A percentile compares a stretch with the other conserved stretches of the same genome.
Evolutionary conservation across 1,140 invertebrate genomes (phyloP).

Genomic region (Ganaspis sp.): DNA sequence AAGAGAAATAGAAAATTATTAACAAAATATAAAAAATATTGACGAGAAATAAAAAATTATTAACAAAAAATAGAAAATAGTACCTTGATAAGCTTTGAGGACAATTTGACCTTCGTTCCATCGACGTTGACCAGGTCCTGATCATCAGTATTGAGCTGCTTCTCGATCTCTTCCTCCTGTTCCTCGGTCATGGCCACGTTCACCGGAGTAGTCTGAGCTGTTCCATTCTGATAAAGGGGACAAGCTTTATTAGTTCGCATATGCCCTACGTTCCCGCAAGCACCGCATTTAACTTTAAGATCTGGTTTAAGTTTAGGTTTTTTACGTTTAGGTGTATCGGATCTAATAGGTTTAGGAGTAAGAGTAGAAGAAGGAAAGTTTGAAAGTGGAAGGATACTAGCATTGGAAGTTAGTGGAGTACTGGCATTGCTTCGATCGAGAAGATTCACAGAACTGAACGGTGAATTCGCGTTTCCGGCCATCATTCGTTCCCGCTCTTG

Average conservation of each 20-base stretch:
- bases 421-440: conserved; percentile 66
- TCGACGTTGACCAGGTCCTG: conserved; percentile 94
- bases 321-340: conserved; percentile 81
- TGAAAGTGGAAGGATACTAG: conserved; percentile 62
- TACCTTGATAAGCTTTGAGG: conserved; percentile 88
- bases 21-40: no score
- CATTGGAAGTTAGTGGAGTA: conserved; percentile 51
- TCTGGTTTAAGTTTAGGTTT: conserved; percentile 92
- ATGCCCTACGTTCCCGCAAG: conserved; percentile 93
- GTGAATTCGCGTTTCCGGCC: conserved; percentile 65
- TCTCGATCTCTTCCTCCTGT: conserved; percentile 89
- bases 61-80: conserved; percentile 16
- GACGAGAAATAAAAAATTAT: no score
- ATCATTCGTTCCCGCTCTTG: conserved; percentile 87
- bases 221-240: conserved; percentile 89
- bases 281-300: conserved; percentile 95
- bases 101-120: conserved; percentile 91
- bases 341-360: conserved; percentile 61
- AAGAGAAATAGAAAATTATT: no score
- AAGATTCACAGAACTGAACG: conserved; percentile 43
- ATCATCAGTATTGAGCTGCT: conserved; percentile 85
- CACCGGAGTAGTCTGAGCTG: conserved; percentile 79
- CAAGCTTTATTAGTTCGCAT: conserved; percentile 97
- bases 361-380: conserved; percentile 46
- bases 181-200: conserved; percentile 88